Evolutionary conservation across 2,888 invertebrate genomes (phyloP).

Genomic region (Sinopyrophorus schimmeli): DNA sequence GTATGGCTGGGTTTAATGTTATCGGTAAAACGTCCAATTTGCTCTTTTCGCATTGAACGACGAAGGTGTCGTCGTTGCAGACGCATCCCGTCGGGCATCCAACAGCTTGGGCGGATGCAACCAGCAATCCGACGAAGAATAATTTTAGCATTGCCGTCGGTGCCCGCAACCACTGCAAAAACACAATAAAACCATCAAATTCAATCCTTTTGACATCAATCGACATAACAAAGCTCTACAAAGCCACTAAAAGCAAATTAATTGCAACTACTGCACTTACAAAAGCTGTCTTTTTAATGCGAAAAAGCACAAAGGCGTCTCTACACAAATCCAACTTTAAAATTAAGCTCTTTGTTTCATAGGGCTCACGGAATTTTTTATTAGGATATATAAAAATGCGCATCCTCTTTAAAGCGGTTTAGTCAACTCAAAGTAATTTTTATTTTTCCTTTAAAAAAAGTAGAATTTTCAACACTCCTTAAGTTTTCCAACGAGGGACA

Average conservation of each 20-base stretch:
- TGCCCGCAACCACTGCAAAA: conserved; percentile 45
- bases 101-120: conserved; percentile 59
- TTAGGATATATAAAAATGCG: too few relatives aligned
- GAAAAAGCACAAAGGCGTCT: too few relatives aligned
- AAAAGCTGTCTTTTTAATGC: too few relatives aligned
- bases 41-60: conserved; percentile 83
- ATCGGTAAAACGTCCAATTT: conserved; percentile 88
- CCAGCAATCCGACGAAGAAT: conserved; percentile 38
- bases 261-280: too few relatives aligned
- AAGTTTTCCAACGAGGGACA: conserved; percentile 45
- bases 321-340: too few relatives aligned
- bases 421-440: conserved; percentile 35
- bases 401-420: too few relatives aligned
- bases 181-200: conserved; percentile 31
- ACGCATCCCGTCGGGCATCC: conserved; percentile 85
- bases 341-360: too few relatives aligned
- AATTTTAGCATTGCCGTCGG: conserved; percentile 36
- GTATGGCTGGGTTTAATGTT: conserved; percentile 87
- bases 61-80: conserved; percentile 88
- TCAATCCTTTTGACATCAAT: too few relatives aligned
- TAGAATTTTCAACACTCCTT: conserved; percentile 38
- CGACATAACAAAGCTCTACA: conserved; percentile 7
- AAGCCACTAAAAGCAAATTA: too few relatives aligned
- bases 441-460: conserved; percentile 36
- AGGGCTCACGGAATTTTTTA: too few relatives aligned